These are phyloP conservation scores for Geotrupes spiniger DNA, from an alignment of 2,888 invertebrate genomes.

Conservation along the genomic window DNA sequence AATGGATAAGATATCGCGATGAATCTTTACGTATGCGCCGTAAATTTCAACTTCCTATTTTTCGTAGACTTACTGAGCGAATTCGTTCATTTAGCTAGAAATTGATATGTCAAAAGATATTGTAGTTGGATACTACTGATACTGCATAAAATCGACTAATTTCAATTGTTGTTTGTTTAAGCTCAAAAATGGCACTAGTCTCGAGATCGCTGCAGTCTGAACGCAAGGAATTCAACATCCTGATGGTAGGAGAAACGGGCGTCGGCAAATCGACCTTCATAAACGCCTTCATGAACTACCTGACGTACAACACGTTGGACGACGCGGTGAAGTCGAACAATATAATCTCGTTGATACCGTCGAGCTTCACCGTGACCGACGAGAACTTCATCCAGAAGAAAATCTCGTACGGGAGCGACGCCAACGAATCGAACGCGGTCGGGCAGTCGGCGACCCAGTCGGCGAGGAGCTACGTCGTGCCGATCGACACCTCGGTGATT, in stretches of 20 bases:
- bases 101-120: too few species aligned
- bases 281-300: constrained; percentile 25
- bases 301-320: constrained; percentile 19
- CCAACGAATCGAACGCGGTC: constrained; percentile 3
- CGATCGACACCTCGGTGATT: constrained; percentile 1
- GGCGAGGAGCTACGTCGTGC: constrained; percentile 11
- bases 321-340: constrained; percentile 18
- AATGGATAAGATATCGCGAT: too few species aligned
- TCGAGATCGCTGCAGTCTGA: too few species aligned
- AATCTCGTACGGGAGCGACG: constrained; percentile 8
- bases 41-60: too few species aligned
- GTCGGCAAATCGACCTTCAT: constrained; percentile 30
- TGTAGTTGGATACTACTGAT: too few species aligned
- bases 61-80: too few species aligned
- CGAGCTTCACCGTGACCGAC: constrained; percentile 17
- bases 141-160: too few species aligned
- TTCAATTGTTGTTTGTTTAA: too few species aligned
- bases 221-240: constrained; percentile 22
- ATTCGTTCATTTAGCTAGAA: too few species aligned
- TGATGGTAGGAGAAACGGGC: constrained; percentile 27
- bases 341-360: constrained; percentile 21
- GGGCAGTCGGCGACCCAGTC: constrained; percentile 16
- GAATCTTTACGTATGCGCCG: too few species aligned
- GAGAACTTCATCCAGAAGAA: constrained; percentile 10
- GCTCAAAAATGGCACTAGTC: too few species aligned